Conservation (phyloP, 2,797 vertebrate species). For the Salarias fasciatus region DNA sequence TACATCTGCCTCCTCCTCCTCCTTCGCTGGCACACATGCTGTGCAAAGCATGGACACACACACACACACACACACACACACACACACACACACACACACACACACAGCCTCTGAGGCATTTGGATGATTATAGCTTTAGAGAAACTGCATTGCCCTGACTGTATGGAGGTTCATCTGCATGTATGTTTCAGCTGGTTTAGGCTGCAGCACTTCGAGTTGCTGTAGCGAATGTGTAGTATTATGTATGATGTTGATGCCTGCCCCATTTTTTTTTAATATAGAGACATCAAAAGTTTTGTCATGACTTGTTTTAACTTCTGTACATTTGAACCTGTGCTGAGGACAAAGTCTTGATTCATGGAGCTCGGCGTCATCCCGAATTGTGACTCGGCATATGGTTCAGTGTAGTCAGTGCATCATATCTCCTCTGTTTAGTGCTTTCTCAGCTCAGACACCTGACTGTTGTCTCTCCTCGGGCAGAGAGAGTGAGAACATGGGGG, state of each 20-base stretch:
- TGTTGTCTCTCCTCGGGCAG: conserved; percentile 51
- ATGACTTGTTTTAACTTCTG: background rate
- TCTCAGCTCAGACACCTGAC: conserved; percentile 45
- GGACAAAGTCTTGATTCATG: conserved; percentile 6
- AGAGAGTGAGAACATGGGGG: conserved; percentile 47
- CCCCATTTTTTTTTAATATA: no score
- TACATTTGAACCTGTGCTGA: background rate
- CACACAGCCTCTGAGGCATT: conserved; percentile 33
- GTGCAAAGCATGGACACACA: conserved; percentile 22
- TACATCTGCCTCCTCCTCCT: conserved; percentile 66
- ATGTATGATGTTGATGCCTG: no score
- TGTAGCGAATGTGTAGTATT: no score
- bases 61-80: conserved; percentile 8
- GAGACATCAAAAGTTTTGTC: no score
- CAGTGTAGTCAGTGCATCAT: conserved; percentile 22
- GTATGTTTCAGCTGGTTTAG: conserved; percentile 14
- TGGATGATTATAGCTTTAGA: conserved; percentile 63
- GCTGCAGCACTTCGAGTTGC: background rate
- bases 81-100: conserved; percentile 18
- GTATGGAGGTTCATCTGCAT: conserved; percentile 26
- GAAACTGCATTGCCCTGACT: conserved; percentile 44
- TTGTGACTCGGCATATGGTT: conserved; percentile 25
- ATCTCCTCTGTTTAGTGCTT: conserved; percentile 28
- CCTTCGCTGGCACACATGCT: conserved; percentile 56
- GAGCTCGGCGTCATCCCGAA: background rate